Evolutionary conservation across 2,888 invertebrate species (phyloP), one percentile per base, ranked within the genome.

Genomic region (Tridacna gigas): DNA sequence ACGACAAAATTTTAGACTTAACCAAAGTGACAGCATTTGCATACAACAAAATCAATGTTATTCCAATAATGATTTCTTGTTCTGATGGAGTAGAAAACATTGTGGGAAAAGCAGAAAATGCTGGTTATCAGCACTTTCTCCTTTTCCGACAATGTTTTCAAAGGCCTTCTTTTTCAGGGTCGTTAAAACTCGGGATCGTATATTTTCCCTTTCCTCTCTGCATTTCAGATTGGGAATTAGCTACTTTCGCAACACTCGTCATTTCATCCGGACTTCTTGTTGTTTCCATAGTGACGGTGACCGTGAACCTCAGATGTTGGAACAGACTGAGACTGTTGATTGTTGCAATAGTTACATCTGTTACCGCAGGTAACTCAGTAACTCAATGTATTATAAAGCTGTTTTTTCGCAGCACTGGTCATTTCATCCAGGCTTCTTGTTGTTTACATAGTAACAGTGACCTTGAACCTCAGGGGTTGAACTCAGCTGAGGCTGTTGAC

Each of bases 201-300:
- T n/a, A n/a, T n/a, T n/a, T 20, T 56, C 9, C 56, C 9, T 22
- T 25, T 66, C 22, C 22, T 66, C 4, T 12, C 47, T n/a, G 48
- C 25, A n/a, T 74, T 48, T n/a, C 78, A 84, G 84, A 48, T 0
- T 84, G 84, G 84, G 84, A 84, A 77, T 11, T 56, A 22, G 75
- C 45, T 0, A 79, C 84, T 37, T 61, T 81, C 18, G 15, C 73
- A 11, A 66, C 67, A 18, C 66, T 79, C 18, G 25, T 25, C 18
- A 77, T 74, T 20, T 63, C 81, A 22, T 51, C 77, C 7, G 20
- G 25, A 13, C 47, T 84, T 13, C 37, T 76, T 15, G 20, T 56
- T 20, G 28, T 61, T 22, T 15, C 84, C 74, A 48, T 84, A 22
- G 28, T 79, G 48, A 20, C 48, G 26, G 69, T 69, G 45, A 13